These are phyloP conservation scores for Gallinago stenura DNA, from an alignment of 2,797 vertebrate species.

Conservation along the genomic window DNA sequence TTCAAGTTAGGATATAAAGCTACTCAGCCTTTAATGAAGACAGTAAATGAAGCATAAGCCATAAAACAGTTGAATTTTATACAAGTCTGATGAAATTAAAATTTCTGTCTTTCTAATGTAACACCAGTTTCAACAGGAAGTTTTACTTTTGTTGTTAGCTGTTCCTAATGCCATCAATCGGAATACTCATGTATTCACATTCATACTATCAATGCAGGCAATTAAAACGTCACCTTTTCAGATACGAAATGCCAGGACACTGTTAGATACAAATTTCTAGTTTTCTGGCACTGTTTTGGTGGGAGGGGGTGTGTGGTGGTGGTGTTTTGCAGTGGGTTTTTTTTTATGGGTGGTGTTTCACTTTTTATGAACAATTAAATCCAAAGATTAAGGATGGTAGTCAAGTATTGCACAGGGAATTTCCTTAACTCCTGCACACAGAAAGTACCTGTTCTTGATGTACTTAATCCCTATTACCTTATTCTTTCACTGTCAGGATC, in stretches of 20 bases:
- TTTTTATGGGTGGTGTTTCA: background rate
- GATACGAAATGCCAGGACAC: background rate
- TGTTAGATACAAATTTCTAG: background rate
- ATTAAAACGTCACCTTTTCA: background rate
- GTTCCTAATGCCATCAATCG: background rate
- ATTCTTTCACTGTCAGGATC: background rate
- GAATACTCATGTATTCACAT: background rate
- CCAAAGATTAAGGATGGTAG: background rate
- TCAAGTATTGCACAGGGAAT: background rate
- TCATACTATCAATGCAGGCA: background rate
- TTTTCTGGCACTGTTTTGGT: background rate
- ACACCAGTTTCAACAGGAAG: background rate
- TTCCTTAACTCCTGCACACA: background rate
- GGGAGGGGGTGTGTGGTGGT: too few species aligned
- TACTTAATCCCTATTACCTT: background rate
- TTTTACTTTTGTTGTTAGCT: background rate
- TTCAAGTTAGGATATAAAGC: constrained; percentile 1
- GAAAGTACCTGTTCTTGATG: background rate
- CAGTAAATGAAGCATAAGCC: constrained; percentile 20
- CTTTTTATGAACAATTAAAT: background rate
- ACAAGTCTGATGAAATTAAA: background rate
- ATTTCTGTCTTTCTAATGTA: background rate
- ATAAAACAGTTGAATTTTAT: background rate
- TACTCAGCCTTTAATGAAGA: background rate
- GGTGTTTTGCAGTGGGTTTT: background rate